Conservation (phyloP, 2,888 invertebrate species). For the Tolmerus cingulatus region DNA sequence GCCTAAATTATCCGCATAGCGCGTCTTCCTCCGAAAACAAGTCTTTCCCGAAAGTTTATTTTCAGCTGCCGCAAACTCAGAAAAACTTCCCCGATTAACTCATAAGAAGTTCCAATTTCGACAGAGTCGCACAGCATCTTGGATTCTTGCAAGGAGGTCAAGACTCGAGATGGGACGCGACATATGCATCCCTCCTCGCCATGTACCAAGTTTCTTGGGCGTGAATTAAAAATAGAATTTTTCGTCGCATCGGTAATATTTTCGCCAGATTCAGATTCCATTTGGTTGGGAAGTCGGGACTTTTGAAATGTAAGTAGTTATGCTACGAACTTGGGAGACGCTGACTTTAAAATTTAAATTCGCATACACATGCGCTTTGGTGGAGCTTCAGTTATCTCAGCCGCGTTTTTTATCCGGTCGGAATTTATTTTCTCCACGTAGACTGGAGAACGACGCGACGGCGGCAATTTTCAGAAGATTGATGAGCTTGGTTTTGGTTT, state of each 20-base stretch:
- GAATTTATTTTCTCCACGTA: neutral
- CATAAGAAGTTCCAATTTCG: neutral
- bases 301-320: neutral
- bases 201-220: neutral
- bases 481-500: neutral
- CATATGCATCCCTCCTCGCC: neutral
- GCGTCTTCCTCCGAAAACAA: neutral
- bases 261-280: neutral
- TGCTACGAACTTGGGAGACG: neutral
- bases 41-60: neutral
- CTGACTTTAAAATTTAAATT: neutral
- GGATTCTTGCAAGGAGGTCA: neutral
- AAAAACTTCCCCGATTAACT: neutral
- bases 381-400: neutral
- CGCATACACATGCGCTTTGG: neutral
- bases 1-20: neutral
- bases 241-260: constrained; percentile 4
- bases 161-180: neutral
- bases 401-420: neutral
- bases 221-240: constrained; percentile 17
- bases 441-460: neutral
- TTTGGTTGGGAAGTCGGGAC: neutral
- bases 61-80: neutral
- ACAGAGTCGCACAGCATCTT: neutral
- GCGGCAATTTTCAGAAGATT: neutral